Percentiles rank a stretch among this genome's conserved stretches.
Conservation (phyloP, 2,888 invertebrate genomes). For the Dendrolimus pini region DNA sequence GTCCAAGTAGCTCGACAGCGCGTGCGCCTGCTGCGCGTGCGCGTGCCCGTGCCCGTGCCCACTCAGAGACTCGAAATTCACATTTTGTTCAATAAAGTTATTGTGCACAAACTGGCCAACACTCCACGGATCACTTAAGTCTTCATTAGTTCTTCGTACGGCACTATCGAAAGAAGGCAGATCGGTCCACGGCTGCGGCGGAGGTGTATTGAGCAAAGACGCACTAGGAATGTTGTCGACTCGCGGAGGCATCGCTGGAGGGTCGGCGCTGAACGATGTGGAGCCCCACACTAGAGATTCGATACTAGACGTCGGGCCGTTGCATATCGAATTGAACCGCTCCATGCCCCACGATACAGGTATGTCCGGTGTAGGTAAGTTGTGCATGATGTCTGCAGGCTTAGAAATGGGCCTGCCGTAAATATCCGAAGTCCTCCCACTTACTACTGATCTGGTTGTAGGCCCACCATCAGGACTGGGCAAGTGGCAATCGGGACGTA, state of each 20-base stretch:
- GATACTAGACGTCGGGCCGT: conserved; percentile 33
- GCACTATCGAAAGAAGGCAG: conserved; percentile 47
- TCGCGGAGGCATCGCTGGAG: conserved; percentile 26
- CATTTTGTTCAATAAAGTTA: conserved; percentile 56
- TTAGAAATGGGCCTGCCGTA: conserved; percentile 45
- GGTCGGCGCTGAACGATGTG: conserved; percentile 32
- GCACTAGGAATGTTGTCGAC: conserved; percentile 34
- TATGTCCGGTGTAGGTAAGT: conserved; percentile 38
- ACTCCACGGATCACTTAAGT: conserved; percentile 54
- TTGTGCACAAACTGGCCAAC: conserved; percentile 59
- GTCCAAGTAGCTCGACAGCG: conserved; percentile 51
- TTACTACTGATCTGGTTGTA: conserved; percentile 28
- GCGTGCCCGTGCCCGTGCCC: conserved; percentile 39
- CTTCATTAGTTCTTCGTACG: conserved; percentile 37
- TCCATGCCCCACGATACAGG: conserved; percentile 49
- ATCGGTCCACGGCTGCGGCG: conserved; percentile 49
- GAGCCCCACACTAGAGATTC: conserved; percentile 57
- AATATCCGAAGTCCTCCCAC: conserved; percentile 40
- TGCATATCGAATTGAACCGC: conserved; percentile 40
- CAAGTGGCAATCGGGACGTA: conserved; percentile 58
- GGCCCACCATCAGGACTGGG: conserved; percentile 55
- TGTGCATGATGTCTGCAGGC: conserved; percentile 40
- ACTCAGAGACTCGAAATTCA: conserved; percentile 53
- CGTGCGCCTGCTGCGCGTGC: conserved; percentile 37
- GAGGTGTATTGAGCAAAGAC: conserved; percentile 46